Base-by-base conservation (phyloP, 2,113 vertebrate species). In the Pionites leucogaster region DNA sequence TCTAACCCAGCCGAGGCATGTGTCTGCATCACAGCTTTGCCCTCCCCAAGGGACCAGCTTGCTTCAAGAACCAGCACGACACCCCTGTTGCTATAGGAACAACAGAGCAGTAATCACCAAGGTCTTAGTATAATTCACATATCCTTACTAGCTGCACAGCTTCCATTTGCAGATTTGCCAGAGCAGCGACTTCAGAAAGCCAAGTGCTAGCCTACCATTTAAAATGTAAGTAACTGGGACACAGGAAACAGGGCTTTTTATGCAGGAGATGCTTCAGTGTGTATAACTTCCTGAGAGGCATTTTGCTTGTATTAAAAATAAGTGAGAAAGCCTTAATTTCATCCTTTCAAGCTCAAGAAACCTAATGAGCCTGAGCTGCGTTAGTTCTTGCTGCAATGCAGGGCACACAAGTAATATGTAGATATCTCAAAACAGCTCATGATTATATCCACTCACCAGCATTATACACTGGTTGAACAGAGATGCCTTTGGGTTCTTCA, bases 1-100 rank as follows among this genome's bases (percentile, higher is more conserved):
- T 44, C 85, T 47, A 87, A 86, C 63, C 85, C 29, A 70, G 93
- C 39, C 4, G 4, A 86, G 72, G 55, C 81, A 11, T 33, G 22
- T 23, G 65, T 44, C 3, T 42, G 62, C 79, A 35, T 35, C 93
- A 59, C 88, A 57, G 90, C 89, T 70, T 9, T 57, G 83, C 46
- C 72, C 95, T 92, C 68, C 96, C 96, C 52, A 4, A 14, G 92
- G 84, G 94, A 95, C 17, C 50, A 23, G 83, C 92, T 93, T 88
- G 82, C 92, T 95, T 35, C 93, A 90, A 94, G 95, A 96, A 50
- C 77, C 69, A 89, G 93, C 89, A 80, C 0, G 3, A 79, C 80
- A 47, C 88, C 81, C 63, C 52, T 92, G 98, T 98, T 98, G 97
- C 97, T 96, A 97, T 97, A 95, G 98, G 95, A 97, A 98, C 94